Conservation (phyloP, 2,888 invertebrate genomes). For the Sialis lutaria region DNA sequence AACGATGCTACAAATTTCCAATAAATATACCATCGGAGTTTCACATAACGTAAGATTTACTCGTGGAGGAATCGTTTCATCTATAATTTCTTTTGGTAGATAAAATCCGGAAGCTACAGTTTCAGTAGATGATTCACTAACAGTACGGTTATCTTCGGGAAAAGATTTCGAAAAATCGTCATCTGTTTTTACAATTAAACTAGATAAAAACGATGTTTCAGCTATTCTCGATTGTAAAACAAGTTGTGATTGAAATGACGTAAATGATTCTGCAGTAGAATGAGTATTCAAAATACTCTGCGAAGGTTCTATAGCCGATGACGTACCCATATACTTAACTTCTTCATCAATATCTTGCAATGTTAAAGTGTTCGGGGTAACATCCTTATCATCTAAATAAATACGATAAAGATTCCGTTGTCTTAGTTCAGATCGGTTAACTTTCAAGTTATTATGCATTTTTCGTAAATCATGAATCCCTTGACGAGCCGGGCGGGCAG, state of each 20-base stretch:
- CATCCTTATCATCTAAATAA: conserved; percentile 20
- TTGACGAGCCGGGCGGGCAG: too few species aligned
- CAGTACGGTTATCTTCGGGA: not conserved
- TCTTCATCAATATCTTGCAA: not conserved
- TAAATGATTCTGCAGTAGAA: too few species aligned
- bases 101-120: not conserved
- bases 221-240: conserved; percentile 8
- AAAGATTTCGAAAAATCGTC: not conserved
- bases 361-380: conserved; percentile 25
- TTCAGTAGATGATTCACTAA: not conserved
- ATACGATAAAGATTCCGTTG: conserved; percentile 8
- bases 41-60: conserved; percentile 46
- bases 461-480: too few species aligned
- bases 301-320: too few species aligned
- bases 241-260: conserved; percentile 8
- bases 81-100: conserved; percentile 1
- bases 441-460: too few species aligned
- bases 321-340: too few species aligned
- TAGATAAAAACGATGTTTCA: conserved; percentile 6
- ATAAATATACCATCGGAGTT: conserved; percentile 44
- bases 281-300: too few species aligned
- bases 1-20: conserved; percentile 44
- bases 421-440: too few species aligned
- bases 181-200: not conserved
- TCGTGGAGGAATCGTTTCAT: conserved; percentile 30